These are phyloP conservation scores for Strigamia maritima DNA, from an alignment of 2,888 invertebrate species.

Conservation along the genomic window DNA sequence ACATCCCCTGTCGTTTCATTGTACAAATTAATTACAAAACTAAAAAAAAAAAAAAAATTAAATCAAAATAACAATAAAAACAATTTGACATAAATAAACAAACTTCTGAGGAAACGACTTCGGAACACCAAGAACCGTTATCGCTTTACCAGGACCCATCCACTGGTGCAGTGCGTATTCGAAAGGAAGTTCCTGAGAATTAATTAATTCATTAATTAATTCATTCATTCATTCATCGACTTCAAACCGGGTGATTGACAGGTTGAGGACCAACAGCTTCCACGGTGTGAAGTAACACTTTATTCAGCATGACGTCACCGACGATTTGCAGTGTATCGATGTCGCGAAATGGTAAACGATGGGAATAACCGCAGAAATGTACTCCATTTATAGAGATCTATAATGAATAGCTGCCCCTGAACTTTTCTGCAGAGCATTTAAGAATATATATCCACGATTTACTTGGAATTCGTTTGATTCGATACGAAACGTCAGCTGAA, in stretches of 20 bases:
- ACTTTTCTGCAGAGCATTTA: too few species aligned
- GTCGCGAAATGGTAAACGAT: not conserved
- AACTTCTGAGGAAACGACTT: not conserved
- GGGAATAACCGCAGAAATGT: not conserved
- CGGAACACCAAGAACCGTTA: not conserved
- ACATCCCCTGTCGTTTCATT: constrained; percentile 51
- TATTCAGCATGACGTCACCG: constrained; percentile 49
- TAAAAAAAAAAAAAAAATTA: constrained; percentile 11
- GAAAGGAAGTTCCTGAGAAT: not conserved
- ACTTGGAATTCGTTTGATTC: constrained; percentile 54
- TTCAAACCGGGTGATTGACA: not conserved
- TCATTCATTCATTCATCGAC: not conserved
- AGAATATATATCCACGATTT: not conserved
- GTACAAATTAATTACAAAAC: constrained; percentile 36
- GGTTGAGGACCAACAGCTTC: not conserved
- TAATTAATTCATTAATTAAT: not conserved
- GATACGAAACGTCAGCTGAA: constrained; percentile 62
- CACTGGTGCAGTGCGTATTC: not conserved
- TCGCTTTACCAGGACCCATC: not conserved
- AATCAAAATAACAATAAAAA: not conserved
- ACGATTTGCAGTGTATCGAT: not conserved
- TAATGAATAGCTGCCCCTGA: too few species aligned
- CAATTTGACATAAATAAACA: too few species aligned
- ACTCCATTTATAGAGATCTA: not conserved
- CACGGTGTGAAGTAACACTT: not conserved